Evolutionary conservation across 1,140 invertebrate genomes (phyloP), one percentile per base, ranked within the genome.

Genomic region (Chlorops oryzae): DNA sequence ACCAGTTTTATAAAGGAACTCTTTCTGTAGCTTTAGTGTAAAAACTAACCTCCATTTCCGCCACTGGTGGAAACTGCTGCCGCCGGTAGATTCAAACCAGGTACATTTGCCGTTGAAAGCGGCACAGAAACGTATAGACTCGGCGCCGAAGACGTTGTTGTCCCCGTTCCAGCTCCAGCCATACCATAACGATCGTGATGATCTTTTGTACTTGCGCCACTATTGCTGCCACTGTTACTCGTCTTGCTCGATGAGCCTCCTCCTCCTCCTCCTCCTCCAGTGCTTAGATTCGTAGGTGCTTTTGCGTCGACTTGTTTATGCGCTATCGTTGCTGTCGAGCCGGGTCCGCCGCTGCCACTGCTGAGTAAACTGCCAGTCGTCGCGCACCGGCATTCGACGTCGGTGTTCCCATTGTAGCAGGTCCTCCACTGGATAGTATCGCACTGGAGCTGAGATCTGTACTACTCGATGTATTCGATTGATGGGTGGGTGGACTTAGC

Each of bases 81-180:
- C 46, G 63, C 52, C 43, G 69, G 70, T 52, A 72, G 49, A 57
- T 60, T 71, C 22, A 72, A 58, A 54, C 69, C 70, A 72, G 69
- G 69, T 71, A 72, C 69, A 62, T 67, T 70, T 25, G 69, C 66
- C 18, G 65, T 67, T 32, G 70, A 72, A 35, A 72, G 48, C 45
- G 70, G 69, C 52, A 72, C 69, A 15, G 69, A 72, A 12, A 72
- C 70, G 48, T 61, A 70, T 40, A 72, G 47, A 46, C 70, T 72
- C 32, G 65, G 66, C 10, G 65, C 63, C 3, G 34, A 15, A 10
- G 3, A 35, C 18, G 34, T 50, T 3, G 25, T 2, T 7, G 42
- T 18, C 17, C 32, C 41, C 18, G 35, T 35, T 7, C 27, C 45
- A 47, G 28, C 9, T 15, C 39, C 35, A 39, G n/a, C n/a, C n/a